Evolutionary conservation across 30 jellyfish, hydroid and myxozoan species (phyloP).

Genomic region (Pseudorhiza aurosa): DNA sequence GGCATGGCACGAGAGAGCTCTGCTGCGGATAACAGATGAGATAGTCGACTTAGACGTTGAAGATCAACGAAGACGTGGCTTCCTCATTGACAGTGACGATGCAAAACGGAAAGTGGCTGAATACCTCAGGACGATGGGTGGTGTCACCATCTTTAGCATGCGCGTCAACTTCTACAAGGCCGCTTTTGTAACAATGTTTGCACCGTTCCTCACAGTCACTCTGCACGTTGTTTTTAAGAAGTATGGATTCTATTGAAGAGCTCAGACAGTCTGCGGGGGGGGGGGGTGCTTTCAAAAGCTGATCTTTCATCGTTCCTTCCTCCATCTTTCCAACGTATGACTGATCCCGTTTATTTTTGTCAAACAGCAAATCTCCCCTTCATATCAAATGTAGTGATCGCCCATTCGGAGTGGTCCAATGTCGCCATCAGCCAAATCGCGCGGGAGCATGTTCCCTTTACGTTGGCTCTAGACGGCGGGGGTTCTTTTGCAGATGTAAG

Average conservation of each 20-base stretch:
- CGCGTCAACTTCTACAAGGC: conserved; percentile 59
- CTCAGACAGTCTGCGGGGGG: too few species aligned
- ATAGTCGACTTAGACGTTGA: conserved; percentile 48
- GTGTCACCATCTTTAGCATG: conserved; percentile 64
- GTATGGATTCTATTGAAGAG: conserved; percentile 16
- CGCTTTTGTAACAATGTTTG: conserved; percentile 30
- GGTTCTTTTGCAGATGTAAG: too few species aligned
- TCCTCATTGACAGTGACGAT: conserved; percentile 30
- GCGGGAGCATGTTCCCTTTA: too few species aligned
- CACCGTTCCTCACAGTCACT: conserved; percentile 46
- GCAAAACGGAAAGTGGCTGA: conserved; percentile 8
- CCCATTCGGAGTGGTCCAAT: too few species aligned
- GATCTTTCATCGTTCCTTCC: too few species aligned
- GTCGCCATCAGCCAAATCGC: too few species aligned
- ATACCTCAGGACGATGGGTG: conserved; percentile 35
- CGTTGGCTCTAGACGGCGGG: too few species aligned
- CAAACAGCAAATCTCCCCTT: too few species aligned
- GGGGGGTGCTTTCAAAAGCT: too few species aligned
- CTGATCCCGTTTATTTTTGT: too few species aligned
- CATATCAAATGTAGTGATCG: too few species aligned
- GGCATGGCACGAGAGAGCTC: conserved; percentile 69
- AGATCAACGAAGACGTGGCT: conserved; percentile 36
- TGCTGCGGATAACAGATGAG: conserved; percentile 52
- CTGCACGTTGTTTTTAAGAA: conserved; percentile 54
- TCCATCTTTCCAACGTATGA: too few species aligned